Evolutionary conservation across 2,888 invertebrate species (phyloP).

Genomic region (Lissocephala sabroskyi): DNA sequence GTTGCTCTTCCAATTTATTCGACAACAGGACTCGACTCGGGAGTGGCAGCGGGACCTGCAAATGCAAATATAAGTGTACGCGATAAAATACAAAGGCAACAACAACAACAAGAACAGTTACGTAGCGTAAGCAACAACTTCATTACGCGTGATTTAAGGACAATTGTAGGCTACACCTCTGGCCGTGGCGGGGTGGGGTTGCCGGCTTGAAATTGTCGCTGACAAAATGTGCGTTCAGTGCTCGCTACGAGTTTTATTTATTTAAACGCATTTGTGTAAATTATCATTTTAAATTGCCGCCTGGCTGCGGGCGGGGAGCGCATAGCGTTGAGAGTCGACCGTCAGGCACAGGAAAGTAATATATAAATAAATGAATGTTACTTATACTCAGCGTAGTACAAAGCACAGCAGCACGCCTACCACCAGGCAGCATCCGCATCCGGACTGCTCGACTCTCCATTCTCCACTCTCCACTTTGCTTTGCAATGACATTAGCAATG

Average conservation of each 20-base stretch:
- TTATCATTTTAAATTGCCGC: slow-evolving; percentile 69
- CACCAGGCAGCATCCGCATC: neutral
- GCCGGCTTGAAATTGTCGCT: slow-evolving; percentile 20
- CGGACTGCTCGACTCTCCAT: too few species aligned
- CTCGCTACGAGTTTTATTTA: slow-evolving; percentile 54
- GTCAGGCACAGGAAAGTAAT: slow-evolving; percentile 37
- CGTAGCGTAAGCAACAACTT: slow-evolving; percentile 52
- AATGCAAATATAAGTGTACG: slow-evolving; percentile 64
- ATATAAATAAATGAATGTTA: slow-evolving; percentile 64
- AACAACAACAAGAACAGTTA: slow-evolving; percentile 30
- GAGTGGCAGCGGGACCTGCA: slow-evolving; percentile 30
- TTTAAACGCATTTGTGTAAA: slow-evolving; percentile 69
- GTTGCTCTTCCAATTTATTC: slow-evolving; percentile 1
- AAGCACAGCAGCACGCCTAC: slow-evolving; percentile 13
- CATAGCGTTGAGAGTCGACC: neutral
- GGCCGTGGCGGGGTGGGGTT: neutral
- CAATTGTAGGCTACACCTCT: slow-evolving; percentile 62
- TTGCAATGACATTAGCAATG: slow-evolving; percentile 66
- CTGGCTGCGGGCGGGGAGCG: slow-evolving; percentile 15
- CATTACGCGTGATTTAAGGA: slow-evolving; percentile 69
- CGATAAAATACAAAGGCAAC: slow-evolving; percentile 66
- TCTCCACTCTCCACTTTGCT: slow-evolving; percentile 46
- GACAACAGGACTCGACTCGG: neutral
- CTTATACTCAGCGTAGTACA: slow-evolving; percentile 39
- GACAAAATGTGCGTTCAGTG: slow-evolving; percentile 31